Base-by-base conservation (phyloP, 1,140 invertebrate species). In the Drosophila simulans region DNA sequence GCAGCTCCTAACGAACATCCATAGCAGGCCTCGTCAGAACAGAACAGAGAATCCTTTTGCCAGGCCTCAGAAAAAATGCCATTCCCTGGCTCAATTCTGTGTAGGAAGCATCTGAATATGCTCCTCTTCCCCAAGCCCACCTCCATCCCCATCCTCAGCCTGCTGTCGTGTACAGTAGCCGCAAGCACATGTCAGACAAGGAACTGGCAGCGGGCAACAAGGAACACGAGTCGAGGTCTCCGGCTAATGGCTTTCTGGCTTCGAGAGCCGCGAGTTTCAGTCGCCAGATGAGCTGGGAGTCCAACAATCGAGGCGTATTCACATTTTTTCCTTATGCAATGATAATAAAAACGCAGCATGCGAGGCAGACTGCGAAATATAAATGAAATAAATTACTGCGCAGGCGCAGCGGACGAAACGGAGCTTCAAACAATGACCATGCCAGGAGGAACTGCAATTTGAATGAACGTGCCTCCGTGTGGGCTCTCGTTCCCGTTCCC, bases 381-480 rank as follows among this genome's bases (percentile, higher is more conserved):
- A 86, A 88, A 86, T 82, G 82, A 85, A 86, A 85, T 85, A 85
- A 85, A 86, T 85, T 86, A 77, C 70, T 78, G 79, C 83, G 83
- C 83, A 86, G 79, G 75, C 83, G 83, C 82, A 66, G 40, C 65
- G 40, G 63, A 15, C 37, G 42, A 39, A 46, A 35, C 74, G 53
- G 43, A 45, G 68, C 31, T 48, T 58, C 77, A 62, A 76, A 86
- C 82, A 86, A 86, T 79, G 78, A 66, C 42, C 80, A 59, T 39
- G 60, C 73, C 54, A 65, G 37, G 55, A 59, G 51, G 53, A 58
- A 25, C 31, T 53, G 73, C 83, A 86, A 86, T 86, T 86, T 88
- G 64, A 88, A 86, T 86, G 83, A 49, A 82, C 79, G 78, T 86
- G 82, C 49, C 62, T 59, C 65, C 59, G 59, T 73, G 62, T 78